Evolutionary conservation across 2,113 vertebrate species (phyloP).

Genomic region (Phylloscopus whistleri): DNA sequence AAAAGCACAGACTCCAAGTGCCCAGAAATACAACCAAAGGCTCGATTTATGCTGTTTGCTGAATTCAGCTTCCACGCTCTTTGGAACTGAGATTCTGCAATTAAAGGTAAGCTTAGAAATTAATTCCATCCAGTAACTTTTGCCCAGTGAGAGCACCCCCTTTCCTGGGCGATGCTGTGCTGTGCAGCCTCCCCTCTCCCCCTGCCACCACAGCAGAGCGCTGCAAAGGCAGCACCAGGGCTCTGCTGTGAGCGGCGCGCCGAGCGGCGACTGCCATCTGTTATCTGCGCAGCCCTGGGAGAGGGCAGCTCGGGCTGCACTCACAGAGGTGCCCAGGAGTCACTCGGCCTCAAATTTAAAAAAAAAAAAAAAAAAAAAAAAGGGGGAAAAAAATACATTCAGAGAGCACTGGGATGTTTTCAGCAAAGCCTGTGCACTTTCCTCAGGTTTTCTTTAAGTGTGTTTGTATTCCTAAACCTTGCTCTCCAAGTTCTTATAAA

Average conservation of each 20-base stretch:
- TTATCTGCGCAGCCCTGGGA: neutral
- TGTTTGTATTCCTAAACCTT: neutral
- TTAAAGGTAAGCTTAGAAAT: neutral
- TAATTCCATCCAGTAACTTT: neutral
- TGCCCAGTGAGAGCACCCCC: fast-evolving
- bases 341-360: fast-evolving
- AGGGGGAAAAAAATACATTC: neutral
- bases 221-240: neutral
- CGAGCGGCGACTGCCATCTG: neutral
- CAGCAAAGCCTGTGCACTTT: neutral
- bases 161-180: neutral
- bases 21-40: neutral
- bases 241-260: neutral
- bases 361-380: neutral
- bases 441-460: neutral
- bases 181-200: neutral
- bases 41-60: neutral
- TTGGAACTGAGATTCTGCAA: neutral
- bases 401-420: neutral
- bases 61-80: neutral
- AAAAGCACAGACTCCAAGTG: neutral
- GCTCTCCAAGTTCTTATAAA: slow-evolving; percentile 1
- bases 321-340: neutral
- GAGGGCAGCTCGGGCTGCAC: neutral
- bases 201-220: neutral